phyloP scores from a whole-genome alignment of 2,888 invertebrate species.

The Frankliniella intonsa region DNA sequence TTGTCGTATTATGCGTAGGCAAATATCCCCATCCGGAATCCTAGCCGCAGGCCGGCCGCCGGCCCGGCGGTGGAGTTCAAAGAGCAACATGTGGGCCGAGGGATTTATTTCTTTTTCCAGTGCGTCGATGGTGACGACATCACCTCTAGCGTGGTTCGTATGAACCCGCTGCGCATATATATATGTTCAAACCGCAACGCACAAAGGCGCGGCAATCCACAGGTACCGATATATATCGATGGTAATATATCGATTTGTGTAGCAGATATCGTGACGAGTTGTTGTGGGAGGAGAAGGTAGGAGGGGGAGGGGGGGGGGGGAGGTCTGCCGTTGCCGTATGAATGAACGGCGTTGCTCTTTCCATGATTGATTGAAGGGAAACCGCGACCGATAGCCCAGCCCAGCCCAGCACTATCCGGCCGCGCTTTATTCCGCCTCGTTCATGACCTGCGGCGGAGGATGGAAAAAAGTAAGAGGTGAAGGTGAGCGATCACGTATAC shows the following conservation, averaged over 20 bases:
- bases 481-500: no score
- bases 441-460: background rate
- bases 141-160: no score
- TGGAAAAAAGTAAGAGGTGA: no score
- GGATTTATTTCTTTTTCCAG: no score
- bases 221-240: background rate
- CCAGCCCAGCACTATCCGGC: no score
- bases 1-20: background rate
- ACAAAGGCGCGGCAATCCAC: no score
- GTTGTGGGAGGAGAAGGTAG: background rate
- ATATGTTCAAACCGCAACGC: background rate
- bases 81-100: no score
- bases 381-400: background rate
- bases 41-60: no score
- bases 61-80: no score
- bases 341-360: conserved; percentile 10
- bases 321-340: background rate
- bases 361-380: conserved; percentile 22
- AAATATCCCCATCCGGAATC: background rate
- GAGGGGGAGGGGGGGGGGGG: background rate
- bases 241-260: background rate
- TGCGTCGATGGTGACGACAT: no score
- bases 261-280: conserved; percentile 1
- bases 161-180: background rate
- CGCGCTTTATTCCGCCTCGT: background rate